Evolutionary conservation across 2,113 vertebrate genomes (phyloP), one percentile per base, ranked within the genome.

Genomic region (Parus major): DNA sequence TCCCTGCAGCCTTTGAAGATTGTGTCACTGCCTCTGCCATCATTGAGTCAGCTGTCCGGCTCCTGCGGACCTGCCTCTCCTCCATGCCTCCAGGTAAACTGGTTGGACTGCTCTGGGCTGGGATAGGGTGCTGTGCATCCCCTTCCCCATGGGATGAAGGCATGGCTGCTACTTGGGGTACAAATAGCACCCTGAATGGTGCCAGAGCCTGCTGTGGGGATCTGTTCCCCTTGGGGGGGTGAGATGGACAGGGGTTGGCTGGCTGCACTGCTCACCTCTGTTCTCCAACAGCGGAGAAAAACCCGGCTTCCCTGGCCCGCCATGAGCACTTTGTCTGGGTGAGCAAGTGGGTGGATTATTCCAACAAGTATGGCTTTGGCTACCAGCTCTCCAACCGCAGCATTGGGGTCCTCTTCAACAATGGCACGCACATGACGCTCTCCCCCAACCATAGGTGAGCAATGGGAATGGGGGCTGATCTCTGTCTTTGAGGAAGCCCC

Each of bases 271-370:
- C 68, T 95, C 68, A 88, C 27, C 22, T 78, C 46, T 88, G n/a
- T 22, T 79, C 46, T 50, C 41, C 49, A 65, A 39, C 97, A 99
- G 99, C 98, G 31, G 98, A 98, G 65, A 98, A 97, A 95, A 99
- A 99, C 86, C 99, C 99, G 0, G 98, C 98, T 49, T 99, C 99
- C 42, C 95, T 99, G 90, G 98, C 99, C 60, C 97, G 98, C 77
- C 98, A 99, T 0, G 98, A 99, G 86, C 98, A 98, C 71, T 99
- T 99, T 81, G 97, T 99, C 68, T 99, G 99, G 99, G 99, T 99
- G 93, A 99, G 99, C 83, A 99, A 99, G 96, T 99, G 99, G 99
- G 99, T 99, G 5, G 99, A 99, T 95, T 99, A 99, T 94, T 99
- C 99, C 59, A 99, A 99, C 97, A 99, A 99, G 96, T 99, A 99